These are phyloP conservation scores for Cheilosia grossa DNA, from an alignment of 2,888 invertebrate genomes.

Conservation along the genomic window DNA sequence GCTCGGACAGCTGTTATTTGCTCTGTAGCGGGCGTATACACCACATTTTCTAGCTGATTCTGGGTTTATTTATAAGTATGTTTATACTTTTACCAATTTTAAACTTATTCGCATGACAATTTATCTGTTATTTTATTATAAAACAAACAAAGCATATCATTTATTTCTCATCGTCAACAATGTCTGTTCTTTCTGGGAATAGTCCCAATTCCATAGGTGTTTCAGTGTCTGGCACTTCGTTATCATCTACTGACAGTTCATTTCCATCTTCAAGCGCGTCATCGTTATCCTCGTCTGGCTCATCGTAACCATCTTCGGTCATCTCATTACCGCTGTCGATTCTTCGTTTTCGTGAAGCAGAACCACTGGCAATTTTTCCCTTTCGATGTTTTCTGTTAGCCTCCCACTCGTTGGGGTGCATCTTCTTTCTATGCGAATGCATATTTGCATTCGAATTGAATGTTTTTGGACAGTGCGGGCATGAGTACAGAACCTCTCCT, in stretches of 20 bases:
- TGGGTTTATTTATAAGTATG: no score
- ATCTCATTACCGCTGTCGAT: conserved; percentile 51
- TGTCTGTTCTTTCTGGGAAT: no score
- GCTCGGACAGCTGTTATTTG: no score
- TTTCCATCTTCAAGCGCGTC: background rate
- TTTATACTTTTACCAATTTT: no score
- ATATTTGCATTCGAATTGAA: conserved; percentile 83
- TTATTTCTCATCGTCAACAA: no score
- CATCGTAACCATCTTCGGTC: conserved; percentile 32
- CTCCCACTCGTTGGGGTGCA: conserved; percentile 81
- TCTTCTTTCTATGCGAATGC: conserved; percentile 82
- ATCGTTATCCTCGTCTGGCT: conserved; percentile 12
- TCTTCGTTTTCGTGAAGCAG: conserved; percentile 16
- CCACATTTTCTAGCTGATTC: no score
- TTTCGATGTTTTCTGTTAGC: conserved; percentile 78
- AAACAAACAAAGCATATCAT: no score
- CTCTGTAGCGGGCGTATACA: no score
- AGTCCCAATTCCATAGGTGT: no score
- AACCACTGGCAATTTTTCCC: conserved; percentile 63
- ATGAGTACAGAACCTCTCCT: conserved; percentile 82
- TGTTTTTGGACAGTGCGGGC: conserved; percentile 82
- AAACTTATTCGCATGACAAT: no score
- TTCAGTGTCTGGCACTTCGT: no score
- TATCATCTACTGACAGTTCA: background rate
- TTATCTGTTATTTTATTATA: no score